Evolutionary conservation across 2,797 vertebrate species (phyloP).

Genomic region (Mormyrus proboscirostris): DNA sequence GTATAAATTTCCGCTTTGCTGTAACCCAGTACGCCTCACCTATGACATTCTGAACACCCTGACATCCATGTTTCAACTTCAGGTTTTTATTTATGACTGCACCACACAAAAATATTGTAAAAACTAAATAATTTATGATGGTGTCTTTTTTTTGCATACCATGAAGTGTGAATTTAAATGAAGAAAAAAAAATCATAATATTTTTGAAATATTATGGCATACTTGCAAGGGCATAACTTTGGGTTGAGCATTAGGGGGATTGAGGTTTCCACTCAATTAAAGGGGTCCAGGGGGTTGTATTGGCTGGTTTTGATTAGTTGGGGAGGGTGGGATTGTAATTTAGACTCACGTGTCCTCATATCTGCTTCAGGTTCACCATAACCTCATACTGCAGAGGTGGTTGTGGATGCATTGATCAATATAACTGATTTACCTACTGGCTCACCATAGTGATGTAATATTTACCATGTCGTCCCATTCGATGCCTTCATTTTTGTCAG

Average conservation of each 20-base stretch:
- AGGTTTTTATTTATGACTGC: not conserved
- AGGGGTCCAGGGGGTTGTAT: not conserved
- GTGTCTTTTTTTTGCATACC: not conserved
- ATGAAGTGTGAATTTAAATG: not conserved
- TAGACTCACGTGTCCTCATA: not conserved
- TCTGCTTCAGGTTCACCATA: not conserved
- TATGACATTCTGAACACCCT: not conserved
- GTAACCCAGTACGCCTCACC: not conserved
- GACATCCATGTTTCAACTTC: not conserved
- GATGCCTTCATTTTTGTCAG: not conserved
- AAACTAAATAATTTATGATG: not conserved
- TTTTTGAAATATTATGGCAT: not conserved
- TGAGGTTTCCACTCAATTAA: not conserved
- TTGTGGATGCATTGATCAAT: not conserved
- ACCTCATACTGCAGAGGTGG: not conserved
- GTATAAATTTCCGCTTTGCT: not conserved
- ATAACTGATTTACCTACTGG: not conserved
- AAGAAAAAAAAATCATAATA: not conserved
- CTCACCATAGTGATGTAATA: not conserved
- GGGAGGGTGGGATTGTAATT: not conserved
- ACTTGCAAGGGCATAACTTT: not conserved
- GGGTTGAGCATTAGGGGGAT: not conserved
- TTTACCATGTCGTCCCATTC: not conserved
- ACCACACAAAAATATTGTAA: not conserved
- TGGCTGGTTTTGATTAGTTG: not conserved